Evolutionary conservation across 2,888 invertebrate genomes (phyloP).

Genomic region (Amphipyra tragopoginis): DNA sequence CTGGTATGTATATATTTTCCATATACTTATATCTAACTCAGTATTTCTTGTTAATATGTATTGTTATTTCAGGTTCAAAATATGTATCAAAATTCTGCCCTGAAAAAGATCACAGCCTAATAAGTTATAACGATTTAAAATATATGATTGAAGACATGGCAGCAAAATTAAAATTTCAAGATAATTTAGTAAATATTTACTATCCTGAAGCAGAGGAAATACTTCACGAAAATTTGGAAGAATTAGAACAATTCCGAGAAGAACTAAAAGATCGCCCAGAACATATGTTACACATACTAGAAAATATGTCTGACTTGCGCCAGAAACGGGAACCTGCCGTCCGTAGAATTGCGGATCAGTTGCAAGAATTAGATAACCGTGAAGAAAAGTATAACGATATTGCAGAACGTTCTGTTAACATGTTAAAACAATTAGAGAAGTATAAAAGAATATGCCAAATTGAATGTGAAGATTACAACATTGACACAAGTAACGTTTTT

Average conservation of each 20-base stretch:
- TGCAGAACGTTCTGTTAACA: conserved; percentile 21
- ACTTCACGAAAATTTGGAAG: conserved; percentile 45
- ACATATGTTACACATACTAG: conserved; percentile 68
- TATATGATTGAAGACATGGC: conserved; percentile 59
- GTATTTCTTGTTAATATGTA: neutral
- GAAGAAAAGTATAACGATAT: conserved; percentile 40
- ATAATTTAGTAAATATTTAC: conserved; percentile 48
- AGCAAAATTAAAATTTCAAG: conserved; percentile 41
- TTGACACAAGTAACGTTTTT: conserved; percentile 25
- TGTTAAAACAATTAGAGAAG: conserved; percentile 45
- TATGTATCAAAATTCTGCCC: conserved; percentile 14
- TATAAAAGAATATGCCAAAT: conserved; percentile 58
- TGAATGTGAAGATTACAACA: conserved; percentile 47
- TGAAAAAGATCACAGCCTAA: conserved; percentile 36
- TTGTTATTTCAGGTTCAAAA: conserved; percentile 3
- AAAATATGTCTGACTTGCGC: conserved; percentile 56
- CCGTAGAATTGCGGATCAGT: conserved; percentile 26
- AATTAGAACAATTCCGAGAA: conserved; percentile 51
- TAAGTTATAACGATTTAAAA: conserved; percentile 60
- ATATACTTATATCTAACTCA: no score
- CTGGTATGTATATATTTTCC: neutral
- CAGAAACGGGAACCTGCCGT: conserved; percentile 54
- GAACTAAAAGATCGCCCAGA: conserved; percentile 58
- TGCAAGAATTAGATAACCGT: conserved; percentile 47
- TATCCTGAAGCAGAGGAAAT: conserved; percentile 41